A percentile compares a stretch with the other conserved stretches of the same genome.
These are phyloP conservation scores for Synodontis membranacea DNA, from an alignment of 2,113 vertebrate species.

Conservation along the genomic window DNA sequence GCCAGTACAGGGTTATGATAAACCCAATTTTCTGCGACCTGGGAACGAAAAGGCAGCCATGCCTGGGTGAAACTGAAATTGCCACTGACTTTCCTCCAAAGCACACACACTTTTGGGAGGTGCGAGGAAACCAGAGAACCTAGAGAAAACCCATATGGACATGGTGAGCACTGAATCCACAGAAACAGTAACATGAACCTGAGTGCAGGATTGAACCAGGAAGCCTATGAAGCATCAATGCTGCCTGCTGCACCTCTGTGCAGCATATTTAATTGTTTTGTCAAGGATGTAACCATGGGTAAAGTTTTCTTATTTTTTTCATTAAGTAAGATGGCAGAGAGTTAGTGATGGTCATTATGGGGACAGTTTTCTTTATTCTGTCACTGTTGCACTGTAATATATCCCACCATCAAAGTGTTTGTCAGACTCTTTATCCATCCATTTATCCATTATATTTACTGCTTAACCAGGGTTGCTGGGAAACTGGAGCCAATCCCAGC, in stretches of 20 bases:
- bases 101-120: neutral
- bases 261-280: neutral
- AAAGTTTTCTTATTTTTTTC: neutral
- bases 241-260: neutral
- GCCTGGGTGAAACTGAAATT: neutral
- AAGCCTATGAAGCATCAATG: neutral
- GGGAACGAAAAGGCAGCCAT: neutral
- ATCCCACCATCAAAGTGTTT: too few relatives aligned
- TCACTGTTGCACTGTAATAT: neutral
- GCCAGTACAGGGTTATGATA: neutral
- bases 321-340: neutral
- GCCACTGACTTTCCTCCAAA: neutral
- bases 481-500: too few relatives aligned
- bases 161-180: neutral
- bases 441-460: too few relatives aligned
- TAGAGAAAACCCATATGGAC: neutral
- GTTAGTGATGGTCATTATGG: neutral
- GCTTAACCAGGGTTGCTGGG: too few relatives aligned
- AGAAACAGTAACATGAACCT: neutral
- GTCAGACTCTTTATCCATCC: too few relatives aligned
- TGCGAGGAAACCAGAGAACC: neutral
- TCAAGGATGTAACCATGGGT: neutral
- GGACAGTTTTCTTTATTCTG: neutral
- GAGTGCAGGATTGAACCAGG: neutral
- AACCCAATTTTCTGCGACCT: neutral